Evolutionary conservation across 2,888 invertebrate genomes (phyloP), one percentile per base, ranked within the genome.

Genomic region (Trichogramma evanescens): DNA sequence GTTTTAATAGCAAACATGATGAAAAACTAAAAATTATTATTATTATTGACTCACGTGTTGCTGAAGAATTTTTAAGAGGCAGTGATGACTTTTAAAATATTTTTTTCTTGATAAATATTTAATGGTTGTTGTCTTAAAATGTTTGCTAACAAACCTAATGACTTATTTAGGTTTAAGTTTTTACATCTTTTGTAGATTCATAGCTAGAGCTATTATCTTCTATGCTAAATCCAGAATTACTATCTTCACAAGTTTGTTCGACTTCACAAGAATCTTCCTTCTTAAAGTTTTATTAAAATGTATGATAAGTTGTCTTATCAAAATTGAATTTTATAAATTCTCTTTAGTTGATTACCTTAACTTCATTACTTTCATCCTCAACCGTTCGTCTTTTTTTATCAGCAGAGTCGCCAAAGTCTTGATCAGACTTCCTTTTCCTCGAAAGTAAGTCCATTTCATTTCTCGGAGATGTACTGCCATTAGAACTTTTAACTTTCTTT

Each of bases 401-500:
- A 51, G 38, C 62, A 51, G 50, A 60, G 26, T 59, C 63, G 40
- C 43, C 6, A 40, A 26, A 26, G 26, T 26, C 26, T 26, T 6
- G 52, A 58, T 54, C 45, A 49, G 44, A 42, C 56, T 51, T 46
- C 54, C 62, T 40, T 63, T 63, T 38, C n/a, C n/a, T 45, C 8
- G 45, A 8, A 2, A 26, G 26, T 45, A 45, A 9, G 45, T 45
- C 45, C 9, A 9, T 45, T 45, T 45, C 9, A n/a, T 45, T 45
- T 45, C 8, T n/a, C 8, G 45, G 45, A 9, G 45, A 45, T 9
- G n/a, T n/a, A 45, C 8, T n/a, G 8, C 45, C 45, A 45, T 45
- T 45, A 2, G 9, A 8, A 45, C 9, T 9, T 9, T 9, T 45
- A 45, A 9, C 74, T 91, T 90, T 41, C 88, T 83, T 73, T 86